Conservation (phyloP, 2,888 invertebrate species). For the Hypercompe scribonia region DNA sequence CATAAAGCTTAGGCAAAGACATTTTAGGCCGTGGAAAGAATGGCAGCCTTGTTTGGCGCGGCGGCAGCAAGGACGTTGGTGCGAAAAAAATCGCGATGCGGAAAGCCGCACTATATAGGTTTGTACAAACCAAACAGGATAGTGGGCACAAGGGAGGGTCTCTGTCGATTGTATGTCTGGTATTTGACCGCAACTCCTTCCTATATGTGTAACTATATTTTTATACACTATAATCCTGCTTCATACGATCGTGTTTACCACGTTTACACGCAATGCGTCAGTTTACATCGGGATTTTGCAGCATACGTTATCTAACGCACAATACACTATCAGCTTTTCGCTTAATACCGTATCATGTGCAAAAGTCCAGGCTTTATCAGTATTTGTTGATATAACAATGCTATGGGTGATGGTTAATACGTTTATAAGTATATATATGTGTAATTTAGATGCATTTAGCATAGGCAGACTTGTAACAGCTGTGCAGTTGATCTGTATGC, state of each 20-base stretch:
- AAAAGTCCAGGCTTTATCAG: not conserved
- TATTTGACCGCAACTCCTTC: not conserved
- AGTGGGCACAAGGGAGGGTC: not conserved
- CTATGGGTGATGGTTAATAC: not conserved
- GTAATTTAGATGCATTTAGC: not conserved
- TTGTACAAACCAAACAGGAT: not conserved
- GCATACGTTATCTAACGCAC: not conserved
- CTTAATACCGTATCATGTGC: not conserved
- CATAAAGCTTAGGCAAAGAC: constrained; percentile 12
- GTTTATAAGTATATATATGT: not conserved
- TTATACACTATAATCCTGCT: not conserved
- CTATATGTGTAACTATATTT: not conserved
- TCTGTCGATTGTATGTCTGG: constrained; percentile 1
- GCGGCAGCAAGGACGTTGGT: not conserved
- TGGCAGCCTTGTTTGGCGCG: not conserved
- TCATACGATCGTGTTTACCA: not conserved
- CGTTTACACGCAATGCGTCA: not conserved
- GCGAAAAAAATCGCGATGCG: not conserved
- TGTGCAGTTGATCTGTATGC: not conserved
- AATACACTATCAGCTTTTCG: not conserved
- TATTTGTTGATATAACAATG: not conserved
- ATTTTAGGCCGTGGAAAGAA: constrained; percentile 3
- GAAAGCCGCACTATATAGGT: constrained; percentile 1
- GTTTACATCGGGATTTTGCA: not conserved
- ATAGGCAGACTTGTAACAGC: not conserved